phyloP scores from a whole-genome alignment of 2,797 vertebrate species.

The Tapirus indicus region DNA sequence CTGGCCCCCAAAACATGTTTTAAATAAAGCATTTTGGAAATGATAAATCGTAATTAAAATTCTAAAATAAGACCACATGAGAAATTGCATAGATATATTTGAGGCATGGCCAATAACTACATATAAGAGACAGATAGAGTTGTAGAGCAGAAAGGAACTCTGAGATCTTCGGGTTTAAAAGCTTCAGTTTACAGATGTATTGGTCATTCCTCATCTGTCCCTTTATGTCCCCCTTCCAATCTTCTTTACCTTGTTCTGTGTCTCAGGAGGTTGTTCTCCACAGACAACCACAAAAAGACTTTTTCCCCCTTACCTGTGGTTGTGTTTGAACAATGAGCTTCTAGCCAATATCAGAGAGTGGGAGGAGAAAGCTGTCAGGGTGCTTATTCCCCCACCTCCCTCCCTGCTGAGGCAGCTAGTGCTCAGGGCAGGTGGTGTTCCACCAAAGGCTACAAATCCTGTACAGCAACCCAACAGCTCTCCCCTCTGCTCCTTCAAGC shows the following conservation, averaged over 20 bases:
- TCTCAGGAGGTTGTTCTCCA: neutral
- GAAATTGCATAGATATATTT: neutral
- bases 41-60: neutral
- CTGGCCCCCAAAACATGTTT: neutral
- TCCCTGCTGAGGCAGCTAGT: neutral
- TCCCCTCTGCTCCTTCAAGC: neutral
- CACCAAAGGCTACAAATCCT: neutral
- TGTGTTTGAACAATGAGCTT: neutral
- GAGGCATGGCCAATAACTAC: neutral
- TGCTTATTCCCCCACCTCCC: neutral
- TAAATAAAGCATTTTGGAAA: neutral
- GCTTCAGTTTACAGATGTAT: neutral
- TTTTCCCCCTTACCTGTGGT: neutral
- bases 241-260: neutral
- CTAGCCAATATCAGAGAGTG: neutral
- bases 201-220: neutral
- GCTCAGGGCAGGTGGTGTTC: neutral
- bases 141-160: neutral
- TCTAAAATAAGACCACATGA: neutral
- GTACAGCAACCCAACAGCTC: neutral
- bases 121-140: neutral
- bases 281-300: neutral
- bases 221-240: neutral
- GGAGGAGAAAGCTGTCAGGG: neutral
- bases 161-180: neutral